Conservation (phyloP, 2,113 vertebrate species). For the Leucosticte australis region DNA sequence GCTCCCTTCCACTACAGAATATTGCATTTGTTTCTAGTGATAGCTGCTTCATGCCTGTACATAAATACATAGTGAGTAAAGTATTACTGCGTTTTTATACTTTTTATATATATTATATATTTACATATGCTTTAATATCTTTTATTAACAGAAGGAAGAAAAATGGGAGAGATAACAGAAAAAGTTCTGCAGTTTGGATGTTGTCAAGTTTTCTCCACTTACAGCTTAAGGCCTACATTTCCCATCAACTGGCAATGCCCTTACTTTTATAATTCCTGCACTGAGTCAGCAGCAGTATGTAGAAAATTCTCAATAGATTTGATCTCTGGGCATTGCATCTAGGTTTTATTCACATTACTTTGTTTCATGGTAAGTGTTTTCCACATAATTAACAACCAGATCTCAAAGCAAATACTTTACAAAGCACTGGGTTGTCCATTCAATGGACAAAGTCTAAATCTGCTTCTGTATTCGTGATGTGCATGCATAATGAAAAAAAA, state of each 20-base stretch:
- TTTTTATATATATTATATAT: background rate
- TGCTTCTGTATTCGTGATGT: background rate
- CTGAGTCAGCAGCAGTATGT: background rate
- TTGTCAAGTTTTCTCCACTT: background rate
- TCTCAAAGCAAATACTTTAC: background rate
- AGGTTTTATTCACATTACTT: background rate
- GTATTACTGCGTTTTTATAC: background rate
- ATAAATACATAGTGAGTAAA: background rate
- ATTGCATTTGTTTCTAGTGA: background rate
- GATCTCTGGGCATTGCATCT: background rate
- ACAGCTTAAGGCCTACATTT: background rate
- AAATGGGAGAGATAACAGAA: background rate
- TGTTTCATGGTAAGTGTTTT: background rate
- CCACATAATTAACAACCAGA: background rate
- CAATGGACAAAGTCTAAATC: background rate
- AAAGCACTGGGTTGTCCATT: background rate
- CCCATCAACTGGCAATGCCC: background rate
- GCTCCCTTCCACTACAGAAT: background rate
- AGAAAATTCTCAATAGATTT: background rate
- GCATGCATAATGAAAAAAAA: background rate
- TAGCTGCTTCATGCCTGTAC: background rate
- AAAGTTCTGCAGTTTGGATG: background rate
- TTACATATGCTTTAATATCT: background rate
- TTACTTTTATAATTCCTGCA: background rate
- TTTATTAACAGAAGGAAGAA: background rate